phyloP scores from a whole-genome alignment of 2,888 invertebrate species.

The Gortyna flavago region DNA sequence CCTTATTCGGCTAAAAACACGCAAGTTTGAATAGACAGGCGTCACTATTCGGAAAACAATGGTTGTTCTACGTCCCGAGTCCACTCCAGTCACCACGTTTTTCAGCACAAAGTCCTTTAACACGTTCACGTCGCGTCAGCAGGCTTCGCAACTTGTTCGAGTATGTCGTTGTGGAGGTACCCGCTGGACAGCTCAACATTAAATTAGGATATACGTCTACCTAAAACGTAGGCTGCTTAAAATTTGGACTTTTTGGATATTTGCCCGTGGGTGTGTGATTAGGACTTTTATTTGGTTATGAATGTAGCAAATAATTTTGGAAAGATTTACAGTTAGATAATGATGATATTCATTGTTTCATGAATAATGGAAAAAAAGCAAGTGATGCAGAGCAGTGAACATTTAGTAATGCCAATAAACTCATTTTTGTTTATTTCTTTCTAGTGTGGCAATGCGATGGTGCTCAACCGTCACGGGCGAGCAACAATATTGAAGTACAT shows the following conservation, averaged over 20 bases:
- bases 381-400: background rate
- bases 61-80: slow-evolving; percentile 62
- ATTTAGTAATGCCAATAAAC: background rate
- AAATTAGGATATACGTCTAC: slow-evolving; percentile 56
- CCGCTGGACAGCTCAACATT: slow-evolving; percentile 53
- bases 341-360: background rate
- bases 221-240: slow-evolving; percentile 35
- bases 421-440: background rate
- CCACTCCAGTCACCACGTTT: slow-evolving; percentile 64
- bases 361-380: no score
- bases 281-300: slow-evolving; percentile 2
- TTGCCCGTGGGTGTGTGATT: slow-evolving; percentile 1
- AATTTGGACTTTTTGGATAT: slow-evolving; percentile 33
- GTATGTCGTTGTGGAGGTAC: slow-evolving; percentile 64
- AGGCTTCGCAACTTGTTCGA: slow-evolving; percentile 65
- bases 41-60: slow-evolving; percentile 69
- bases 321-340: no score
- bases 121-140: slow-evolving; percentile 75
- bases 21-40: slow-evolving; percentile 65
- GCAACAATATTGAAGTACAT: background rate
- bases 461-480: background rate
- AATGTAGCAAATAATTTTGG: background rate
- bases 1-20: slow-evolving; percentile 47
- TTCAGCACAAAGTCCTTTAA: slow-evolving; percentile 70
- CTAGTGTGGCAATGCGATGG: background rate